Evolutionary conservation across 2,797 vertebrate species (phyloP), one percentile per base, ranked within the genome.

Genomic region (Premnoplex brunnescens): DNA sequence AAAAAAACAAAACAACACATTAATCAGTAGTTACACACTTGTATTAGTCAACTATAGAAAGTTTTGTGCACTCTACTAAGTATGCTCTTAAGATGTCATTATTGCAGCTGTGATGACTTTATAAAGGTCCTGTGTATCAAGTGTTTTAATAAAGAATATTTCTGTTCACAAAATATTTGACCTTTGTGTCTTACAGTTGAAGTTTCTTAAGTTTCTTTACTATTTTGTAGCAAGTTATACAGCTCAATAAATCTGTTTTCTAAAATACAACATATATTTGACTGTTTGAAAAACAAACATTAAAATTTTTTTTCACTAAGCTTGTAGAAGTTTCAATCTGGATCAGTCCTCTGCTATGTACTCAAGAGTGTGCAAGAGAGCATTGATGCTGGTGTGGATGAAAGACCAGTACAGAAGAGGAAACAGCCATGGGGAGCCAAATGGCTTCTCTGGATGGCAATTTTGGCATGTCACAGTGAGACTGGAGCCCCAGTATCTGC

Each of bases 331-430:
- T 49, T 75, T 72, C 46, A 60, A 60, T 23, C 19, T 37, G 60
- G 26, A 56, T 22, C 69, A 51, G 46, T 36, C 48, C 52, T 36
- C 67, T 12, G 27, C 58, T 30, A 6, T 1, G 6, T 32, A 39
- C 39, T 84, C 60, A 41, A 17, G 10, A 77, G 39, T 1, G 0
- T 22, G 23, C 23, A 39, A 37, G 16, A 49, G 2, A 52, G 12
- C 0, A 0, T 0, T 12, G 27, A 34, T 22, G 13, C 20, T 37
- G 10, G 12, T 2, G 1, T 3, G 0, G 58, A 49, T 5, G 17
- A 22, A 60, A 34, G 18, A 37, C 9, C 22, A 44, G 19, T 18
- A 46, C 6, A 12, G 49, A 52, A 34, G 16, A 63, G 30, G 12
- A 62, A 81, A 54, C 1, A 5, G 62, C 39, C 41, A 14, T 0